Percentiles rank a stretch among this genome's conserved stretches.
phyloP scores from a whole-genome alignment of 2,888 invertebrate genomes.

The Luperina nickerlii region DNA sequence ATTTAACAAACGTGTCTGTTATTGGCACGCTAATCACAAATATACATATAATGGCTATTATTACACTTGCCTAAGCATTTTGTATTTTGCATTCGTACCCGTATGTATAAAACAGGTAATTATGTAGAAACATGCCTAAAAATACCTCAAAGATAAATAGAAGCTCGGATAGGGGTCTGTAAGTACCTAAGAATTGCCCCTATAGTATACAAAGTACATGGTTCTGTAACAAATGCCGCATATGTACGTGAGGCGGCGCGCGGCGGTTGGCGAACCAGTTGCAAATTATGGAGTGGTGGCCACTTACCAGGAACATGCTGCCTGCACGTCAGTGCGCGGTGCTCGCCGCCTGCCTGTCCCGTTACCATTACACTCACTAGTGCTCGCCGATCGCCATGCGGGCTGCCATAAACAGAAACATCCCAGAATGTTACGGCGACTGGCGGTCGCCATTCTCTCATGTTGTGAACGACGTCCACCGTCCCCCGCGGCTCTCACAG shows the following conservation, averaged over 20 bases:
- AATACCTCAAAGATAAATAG: constrained; percentile 29
- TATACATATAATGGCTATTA: constrained; percentile 25
- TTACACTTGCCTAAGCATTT: constrained; percentile 6
- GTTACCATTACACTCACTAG: constrained; percentile 16
- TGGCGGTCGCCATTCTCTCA: constrained; percentile 4
- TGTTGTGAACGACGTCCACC: constrained; percentile 27
- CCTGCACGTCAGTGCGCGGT: not conserved
- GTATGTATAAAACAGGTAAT: constrained; percentile 12
- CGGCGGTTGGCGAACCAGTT: constrained; percentile 29
- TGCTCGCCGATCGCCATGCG: constrained; percentile 24
- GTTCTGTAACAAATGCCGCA: not conserved
- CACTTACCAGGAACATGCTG: constrained; percentile 4
- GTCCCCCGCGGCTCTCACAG: constrained; percentile 6
- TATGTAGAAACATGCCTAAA: constrained; percentile 15
- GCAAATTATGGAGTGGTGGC: constrained; percentile 30
- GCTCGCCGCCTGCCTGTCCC: not conserved
- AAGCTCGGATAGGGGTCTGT: constrained; percentile 6
- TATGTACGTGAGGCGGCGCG: not conserved
- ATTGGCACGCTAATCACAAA: constrained; percentile 31
- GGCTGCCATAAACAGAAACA: constrained; percentile 37
- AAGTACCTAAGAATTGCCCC: not conserved
- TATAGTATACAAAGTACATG: not conserved
- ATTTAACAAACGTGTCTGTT: constrained; percentile 38
- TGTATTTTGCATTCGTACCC: constrained; percentile 9
- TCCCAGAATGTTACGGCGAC: constrained; percentile 28